phyloP scores from a whole-genome alignment of 64 coral and sea anemone species.

The Hydrozoanthus tunicans region DNA sequence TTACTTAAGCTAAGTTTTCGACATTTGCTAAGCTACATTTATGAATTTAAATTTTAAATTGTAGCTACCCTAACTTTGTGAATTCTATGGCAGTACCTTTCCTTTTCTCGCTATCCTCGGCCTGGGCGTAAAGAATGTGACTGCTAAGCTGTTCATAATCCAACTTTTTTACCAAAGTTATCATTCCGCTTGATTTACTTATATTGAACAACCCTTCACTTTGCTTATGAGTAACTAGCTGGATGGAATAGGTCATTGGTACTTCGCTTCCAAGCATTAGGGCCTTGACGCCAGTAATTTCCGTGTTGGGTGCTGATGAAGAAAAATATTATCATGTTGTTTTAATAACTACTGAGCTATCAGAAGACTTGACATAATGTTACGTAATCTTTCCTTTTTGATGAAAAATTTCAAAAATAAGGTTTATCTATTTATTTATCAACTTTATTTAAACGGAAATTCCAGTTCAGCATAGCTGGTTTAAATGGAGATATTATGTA shows the following conservation, averaged over 20 bases:
- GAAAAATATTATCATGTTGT: background rate
- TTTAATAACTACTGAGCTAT: background rate
- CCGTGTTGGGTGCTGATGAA: background rate
- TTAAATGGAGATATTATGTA: no score
- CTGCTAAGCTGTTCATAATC: conserved; percentile 60
- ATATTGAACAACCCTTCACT: conserved; percentile 53
- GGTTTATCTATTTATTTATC: no score
- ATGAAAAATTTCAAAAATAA: no score
- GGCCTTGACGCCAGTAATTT: conserved; percentile 42
- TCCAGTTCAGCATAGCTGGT: no score
- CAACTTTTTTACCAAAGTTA: conserved; percentile 4
- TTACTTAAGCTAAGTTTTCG: no score
- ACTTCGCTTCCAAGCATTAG: conserved; percentile 45
- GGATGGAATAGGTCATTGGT: conserved; percentile 51
- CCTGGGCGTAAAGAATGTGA: conserved; percentile 66
- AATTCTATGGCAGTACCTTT: conserved; percentile 49
- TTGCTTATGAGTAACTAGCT: conserved; percentile 40
- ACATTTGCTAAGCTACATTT: no score
- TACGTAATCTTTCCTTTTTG: no score
- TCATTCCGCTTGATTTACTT: conserved; percentile 46
- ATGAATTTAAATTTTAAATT: background rate
- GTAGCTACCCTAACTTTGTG: background rate
- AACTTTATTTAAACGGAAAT: no score
- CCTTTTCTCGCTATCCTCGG: conserved; percentile 44
- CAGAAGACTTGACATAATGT: background rate